Base-by-base conservation (phyloP, 2,797 vertebrate species). In the Ispidina picta region DNA sequence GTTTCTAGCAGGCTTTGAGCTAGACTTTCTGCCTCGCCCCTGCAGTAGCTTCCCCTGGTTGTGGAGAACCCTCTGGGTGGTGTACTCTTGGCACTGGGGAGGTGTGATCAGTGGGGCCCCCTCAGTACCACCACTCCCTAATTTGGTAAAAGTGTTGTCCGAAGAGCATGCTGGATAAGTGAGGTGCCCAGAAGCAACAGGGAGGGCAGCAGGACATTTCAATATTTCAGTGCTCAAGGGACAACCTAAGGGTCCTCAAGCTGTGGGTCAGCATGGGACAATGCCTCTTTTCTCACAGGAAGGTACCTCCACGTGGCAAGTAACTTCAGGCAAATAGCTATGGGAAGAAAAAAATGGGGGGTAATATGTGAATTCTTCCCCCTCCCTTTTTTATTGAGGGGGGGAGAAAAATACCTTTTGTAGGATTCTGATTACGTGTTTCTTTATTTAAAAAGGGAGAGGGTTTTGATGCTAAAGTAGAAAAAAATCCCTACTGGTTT, bases 21-120 rank as follows among this genome's bases (percentile, higher is more conserved):
- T 17, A 52, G 39, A 15, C 33, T 65, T 19, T 14, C 63, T 78
- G 41, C 20, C 26, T 83, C 0, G 0, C 12, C 70, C 26, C 17
- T 54, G 33, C 39, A 37, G 56, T 22, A 66, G 25, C 43, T 76
- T 77, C 12, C 7, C 29, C 21, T 39, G 76, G 16, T 41, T 75
- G 9, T 5, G 11, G 15, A 23, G 33, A 20, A 20, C 19, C 12
- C 25, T 60, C 9, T 82, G 44, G 9, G 22, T 68, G 49, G 11
- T 9, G 11, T 35, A 37, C 9, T 76, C 65, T 71, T 87, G 33
- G 14, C 21, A 39, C 2, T 0, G 23, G 23, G n/a, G 29, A n/a
- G 1, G 2, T 4, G 3, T 2, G 1, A 8, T 0, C 44, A 21
- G 52, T 20, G 37, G 15, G 20, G 12, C 8, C 77, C 52, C 41